Evolutionary conservation across 2,797 vertebrate species (phyloP).

Genomic region (Mormyrus hasselquistii): DNA sequence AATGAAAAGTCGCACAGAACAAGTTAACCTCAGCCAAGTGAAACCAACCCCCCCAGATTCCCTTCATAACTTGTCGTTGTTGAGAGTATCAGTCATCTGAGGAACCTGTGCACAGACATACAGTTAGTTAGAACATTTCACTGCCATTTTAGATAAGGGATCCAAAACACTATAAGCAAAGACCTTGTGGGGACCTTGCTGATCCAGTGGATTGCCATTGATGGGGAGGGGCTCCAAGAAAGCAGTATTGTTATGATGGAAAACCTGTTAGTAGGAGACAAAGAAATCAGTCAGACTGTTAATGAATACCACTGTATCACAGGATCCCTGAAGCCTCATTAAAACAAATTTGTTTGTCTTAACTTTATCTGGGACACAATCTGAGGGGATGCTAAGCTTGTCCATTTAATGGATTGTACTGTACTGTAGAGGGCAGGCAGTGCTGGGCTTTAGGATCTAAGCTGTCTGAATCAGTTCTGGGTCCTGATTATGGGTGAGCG

Average conservation of each 20-base stretch:
- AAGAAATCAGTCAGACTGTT: neutral
- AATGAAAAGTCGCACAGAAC: neutral
- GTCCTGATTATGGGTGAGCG: conserved; percentile 57
- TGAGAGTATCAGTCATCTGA: neutral
- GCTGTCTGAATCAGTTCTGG: conserved; percentile 47
- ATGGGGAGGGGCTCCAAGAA: neutral
- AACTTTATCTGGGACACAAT: neutral
- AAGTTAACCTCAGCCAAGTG: neutral
- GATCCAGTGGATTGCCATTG: neutral
- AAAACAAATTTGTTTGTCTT: neutral
- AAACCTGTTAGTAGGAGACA: neutral
- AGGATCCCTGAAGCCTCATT: neutral
- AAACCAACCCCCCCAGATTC: neutral
- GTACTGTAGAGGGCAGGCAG: conserved; percentile 24
- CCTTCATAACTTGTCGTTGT: neutral
- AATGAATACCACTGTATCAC: neutral
- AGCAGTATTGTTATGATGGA: neutral
- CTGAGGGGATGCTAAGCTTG: neutral
- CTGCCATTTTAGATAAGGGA: neutral
- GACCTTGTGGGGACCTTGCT: neutral
- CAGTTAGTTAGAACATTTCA: neutral
- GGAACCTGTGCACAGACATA: neutral
- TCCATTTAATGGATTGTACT: conserved; percentile 34
- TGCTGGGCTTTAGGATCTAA: conserved; percentile 45
- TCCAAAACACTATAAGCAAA: neutral